phyloP scores from a whole-genome alignment of 1,140 invertebrate species.

The Scylla paramamosain region DNA sequence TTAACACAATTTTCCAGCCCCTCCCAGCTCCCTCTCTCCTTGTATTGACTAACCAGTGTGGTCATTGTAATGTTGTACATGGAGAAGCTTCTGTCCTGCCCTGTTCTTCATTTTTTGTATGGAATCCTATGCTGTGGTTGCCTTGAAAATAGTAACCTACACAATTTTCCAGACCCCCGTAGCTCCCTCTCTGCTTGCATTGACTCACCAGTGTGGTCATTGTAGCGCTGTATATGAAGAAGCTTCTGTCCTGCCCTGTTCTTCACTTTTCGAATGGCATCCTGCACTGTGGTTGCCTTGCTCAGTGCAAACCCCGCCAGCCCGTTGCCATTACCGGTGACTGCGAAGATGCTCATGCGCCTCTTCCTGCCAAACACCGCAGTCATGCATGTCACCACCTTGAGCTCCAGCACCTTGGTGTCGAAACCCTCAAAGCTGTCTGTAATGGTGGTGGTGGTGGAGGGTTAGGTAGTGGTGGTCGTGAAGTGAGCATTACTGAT shows the following conservation, averaged over 20 bases:
- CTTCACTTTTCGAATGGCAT: constrained; percentile 87
- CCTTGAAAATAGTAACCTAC: too few species aligned
- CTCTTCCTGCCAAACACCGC: constrained; percentile 89
- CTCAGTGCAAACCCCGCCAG: constrained; percentile 90
- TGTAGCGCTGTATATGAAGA: constrained; percentile 90
- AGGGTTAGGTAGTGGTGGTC: too few species aligned
- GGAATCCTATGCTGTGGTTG: too few species aligned
- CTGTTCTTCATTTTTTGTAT: too few species aligned
- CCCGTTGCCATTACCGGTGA: constrained; percentile 95
- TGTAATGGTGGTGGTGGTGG: constrained; percentile 80
- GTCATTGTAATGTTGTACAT: too few species aligned
- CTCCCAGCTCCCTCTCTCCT: too few species aligned
- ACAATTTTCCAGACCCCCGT: too few species aligned
- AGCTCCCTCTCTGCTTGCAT: too few species aligned
- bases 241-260: constrained; percentile 92
- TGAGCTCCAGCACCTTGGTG: constrained; percentile 89
- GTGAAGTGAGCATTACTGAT: too few species aligned
- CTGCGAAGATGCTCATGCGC: constrained; percentile 85
- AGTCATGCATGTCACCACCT: constrained; percentile 91
- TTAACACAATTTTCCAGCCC: too few species aligned
- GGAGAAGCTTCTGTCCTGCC: constrained; percentile 80
- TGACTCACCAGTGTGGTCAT: constrained; percentile 88
- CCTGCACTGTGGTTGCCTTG: constrained; percentile 83
- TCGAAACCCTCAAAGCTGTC: constrained; percentile 94
- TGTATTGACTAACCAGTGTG: too few species aligned